Evolutionary conservation across 2,888 invertebrate species (phyloP), one percentile per base, ranked within the genome.

Genomic region (Meliscaeva auricollis): DNA sequence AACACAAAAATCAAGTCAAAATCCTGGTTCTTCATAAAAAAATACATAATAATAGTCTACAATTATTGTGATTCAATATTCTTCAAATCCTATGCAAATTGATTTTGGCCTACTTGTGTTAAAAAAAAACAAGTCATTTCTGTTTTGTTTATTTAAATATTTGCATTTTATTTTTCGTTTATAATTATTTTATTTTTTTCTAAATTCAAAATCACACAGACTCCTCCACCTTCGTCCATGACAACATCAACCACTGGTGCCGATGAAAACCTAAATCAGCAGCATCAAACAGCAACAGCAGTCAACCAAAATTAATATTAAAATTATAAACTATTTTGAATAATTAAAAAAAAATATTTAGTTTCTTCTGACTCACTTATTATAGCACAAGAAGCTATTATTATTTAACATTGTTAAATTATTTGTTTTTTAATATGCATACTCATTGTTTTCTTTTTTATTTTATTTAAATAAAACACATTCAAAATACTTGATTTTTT

Each of bases 261-360:
- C 89, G 96, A 96, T 91, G 96, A 95, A 92, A 96, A 96, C 93
- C 93, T 96, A 93, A 96, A 96, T 93, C 94, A 95, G 90, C 93
- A 94, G 89, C 91, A 92, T 89, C 88, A 88, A 82, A 60, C 80
- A 81, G 56, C 80, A 76, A 52, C 80, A 74, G 66, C 76, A 75
- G 70, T 76, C 83, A 87, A 46, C 75, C 70, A 76, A 78, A 87
- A 87, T 68, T 78, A 72, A 66, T 44, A 20, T 52, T 68, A 15
- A 3, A 54, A 70, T 13, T 54, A 72, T 62, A 52, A 68, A 46
- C 26, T 26, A 26, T 26, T 13, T 50, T 68, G 48, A 20, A 17
- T 44, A n/a, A n/a, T n/a, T n/a, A 41, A 38, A 26, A 46, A 35
- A 46, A 38, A 60, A 44, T 26, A 46, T 20, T 64, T 44, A 64